Conservation (phyloP, 1,140 invertebrate genomes). For the Streblospio benedicti region DNA sequence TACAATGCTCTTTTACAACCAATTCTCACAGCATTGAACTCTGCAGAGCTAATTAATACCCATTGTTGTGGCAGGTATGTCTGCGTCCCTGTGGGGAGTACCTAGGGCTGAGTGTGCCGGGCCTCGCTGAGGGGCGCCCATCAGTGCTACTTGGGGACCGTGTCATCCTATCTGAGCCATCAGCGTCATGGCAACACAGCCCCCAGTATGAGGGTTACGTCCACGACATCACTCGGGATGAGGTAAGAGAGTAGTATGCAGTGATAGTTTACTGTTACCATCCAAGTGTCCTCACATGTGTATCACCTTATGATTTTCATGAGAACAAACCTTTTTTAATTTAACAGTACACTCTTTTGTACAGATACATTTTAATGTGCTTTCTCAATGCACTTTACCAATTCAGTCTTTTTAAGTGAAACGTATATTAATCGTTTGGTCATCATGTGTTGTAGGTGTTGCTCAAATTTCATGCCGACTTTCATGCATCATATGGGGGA, state of each 20-base stretch:
- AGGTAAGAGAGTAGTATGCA: conserved; percentile 43
- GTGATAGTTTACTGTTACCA: too few species aligned
- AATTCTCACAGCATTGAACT: too few species aligned
- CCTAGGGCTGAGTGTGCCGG: conserved; percentile 65
- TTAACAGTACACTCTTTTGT: too few species aligned
- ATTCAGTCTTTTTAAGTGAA: too few species aligned
- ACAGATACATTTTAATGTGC: too few species aligned
- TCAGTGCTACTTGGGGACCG: conserved; percentile 72
- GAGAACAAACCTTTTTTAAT: too few species aligned
- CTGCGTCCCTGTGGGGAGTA: conserved; percentile 54
- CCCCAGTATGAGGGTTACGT: conserved; percentile 66
- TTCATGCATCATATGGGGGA: conserved; percentile 60
- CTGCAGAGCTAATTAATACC: background rate
- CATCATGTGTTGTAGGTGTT: conserved; percentile 48
- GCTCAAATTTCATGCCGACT: conserved; percentile 63
- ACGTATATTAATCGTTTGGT: conserved; percentile 2
- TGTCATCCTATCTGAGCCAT: conserved; percentile 51
- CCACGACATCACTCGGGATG: conserved; percentile 63
- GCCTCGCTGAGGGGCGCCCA: conserved; percentile 72
- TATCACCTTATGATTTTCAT: too few species aligned
- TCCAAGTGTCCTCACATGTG: too few species aligned
- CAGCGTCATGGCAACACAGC: conserved; percentile 25
- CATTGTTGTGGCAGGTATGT: conserved; percentile 29
- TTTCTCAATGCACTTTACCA: too few species aligned
- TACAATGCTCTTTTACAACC: too few species aligned